Conservation (phyloP, 2,888 invertebrate species). For the Muschampia plurimacula region DNA sequence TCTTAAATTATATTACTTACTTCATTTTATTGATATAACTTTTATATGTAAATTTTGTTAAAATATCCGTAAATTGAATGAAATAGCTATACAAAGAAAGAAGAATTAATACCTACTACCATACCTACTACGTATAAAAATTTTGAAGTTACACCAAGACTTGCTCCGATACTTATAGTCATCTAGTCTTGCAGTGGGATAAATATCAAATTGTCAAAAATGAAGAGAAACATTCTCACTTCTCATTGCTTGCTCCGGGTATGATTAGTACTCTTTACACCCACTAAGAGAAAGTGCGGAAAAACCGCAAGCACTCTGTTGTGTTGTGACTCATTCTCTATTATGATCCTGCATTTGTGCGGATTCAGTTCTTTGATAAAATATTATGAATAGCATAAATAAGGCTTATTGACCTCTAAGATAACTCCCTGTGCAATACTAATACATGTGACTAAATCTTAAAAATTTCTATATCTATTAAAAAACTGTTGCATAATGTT, state of each 20-base stretch:
- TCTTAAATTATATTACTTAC: too few species aligned
- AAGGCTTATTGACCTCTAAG: not conserved
- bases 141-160: too few species aligned
- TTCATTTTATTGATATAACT: too few species aligned
- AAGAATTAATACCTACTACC: too few species aligned
- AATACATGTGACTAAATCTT: too few species aligned
- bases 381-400: not conserved
- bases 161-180: not conserved
- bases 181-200: not conserved
- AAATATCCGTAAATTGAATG: too few species aligned
- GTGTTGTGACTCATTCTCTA: constrained; percentile 24
- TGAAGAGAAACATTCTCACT: constrained; percentile 16
- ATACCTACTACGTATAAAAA: too few species aligned
- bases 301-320: constrained; percentile 16
- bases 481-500: too few species aligned
- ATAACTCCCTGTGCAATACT: too few species aligned
- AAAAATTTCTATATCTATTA: too few species aligned
- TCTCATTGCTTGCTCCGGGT: constrained; percentile 8
- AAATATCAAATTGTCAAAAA: constrained; percentile 15
- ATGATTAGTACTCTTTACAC: constrained; percentile 14
- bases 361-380: constrained; percentile 19
- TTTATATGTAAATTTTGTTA: too few species aligned
- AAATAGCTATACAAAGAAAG: too few species aligned
- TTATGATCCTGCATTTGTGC: constrained; percentile 6
- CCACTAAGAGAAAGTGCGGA: constrained; percentile 23